Evolutionary conservation across 2,113 vertebrate genomes (phyloP), one percentile per base, ranked within the genome.

Genomic region (Brachyhypopomus gauderio): DNA sequence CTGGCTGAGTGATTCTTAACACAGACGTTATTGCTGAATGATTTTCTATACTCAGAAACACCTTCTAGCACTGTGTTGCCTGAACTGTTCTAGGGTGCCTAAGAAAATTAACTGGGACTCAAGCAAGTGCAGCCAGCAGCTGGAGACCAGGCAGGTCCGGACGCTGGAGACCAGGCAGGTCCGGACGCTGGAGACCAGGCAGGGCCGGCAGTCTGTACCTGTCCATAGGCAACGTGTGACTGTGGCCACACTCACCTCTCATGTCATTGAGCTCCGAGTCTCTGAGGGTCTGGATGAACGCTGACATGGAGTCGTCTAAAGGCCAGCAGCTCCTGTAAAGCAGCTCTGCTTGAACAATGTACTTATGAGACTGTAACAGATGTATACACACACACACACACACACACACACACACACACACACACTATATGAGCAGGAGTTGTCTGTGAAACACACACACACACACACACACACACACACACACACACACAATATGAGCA

Each of bases 271-370:
- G 95, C 89, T 96, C 92, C 62, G 88, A 67, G 63, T 95, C 93
- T 89, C 89, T 95, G 38, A 96, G 91, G 9, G 85, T 85, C 69
- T 94, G 88, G 86, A 95, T 89, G 89, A 96, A 93, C 60, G 80
- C 78, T 85, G 88, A 34, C 56, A 96, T 90, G 62, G 86, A 93
- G 75, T 95, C 92, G 25, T 92, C 93, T 88, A 97, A 91, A 59
- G 90, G 70, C 96, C 96, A 98, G 85, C 96, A 98, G 85, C 94
- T 98, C 59, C 93, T 88, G 82, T 92, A 78, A 14, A 98, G 85
- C 77, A 98, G 93, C 74, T 93, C 82, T 12, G 93, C 95, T 88
- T 96, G 92, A 87, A 98, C 87, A 74, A 95, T 88, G 58, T 97
- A 97, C 83, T 94, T 96, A 84, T 94, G 93, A 77, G 72, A 27